These are phyloP conservation scores for Lasioglossum marginatum DNA, from an alignment of 2,888 invertebrate genomes.

Conservation along the genomic window DNA sequence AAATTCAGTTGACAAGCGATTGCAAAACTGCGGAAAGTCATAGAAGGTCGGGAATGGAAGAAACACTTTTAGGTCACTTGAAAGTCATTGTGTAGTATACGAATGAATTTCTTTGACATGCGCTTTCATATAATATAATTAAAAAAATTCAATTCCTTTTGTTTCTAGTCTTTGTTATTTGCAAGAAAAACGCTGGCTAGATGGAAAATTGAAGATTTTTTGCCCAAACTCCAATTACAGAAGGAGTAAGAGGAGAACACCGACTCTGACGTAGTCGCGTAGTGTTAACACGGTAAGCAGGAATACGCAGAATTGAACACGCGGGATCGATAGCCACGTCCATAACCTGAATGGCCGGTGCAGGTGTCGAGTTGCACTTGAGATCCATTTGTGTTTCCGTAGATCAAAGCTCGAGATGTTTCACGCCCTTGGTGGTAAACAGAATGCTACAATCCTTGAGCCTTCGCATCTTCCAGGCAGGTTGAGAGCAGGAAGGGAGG, in stretches of 20 bases:
- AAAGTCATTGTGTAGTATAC: too few relatives aligned
- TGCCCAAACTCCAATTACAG: background rate
- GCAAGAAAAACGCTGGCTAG: background rate
- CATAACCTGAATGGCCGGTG: background rate
- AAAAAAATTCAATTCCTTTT: background rate
- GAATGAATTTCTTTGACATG: background rate
- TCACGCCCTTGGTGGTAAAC: constrained; percentile 30
- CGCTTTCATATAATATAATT: background rate
- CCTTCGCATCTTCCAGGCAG: constrained; percentile 13
- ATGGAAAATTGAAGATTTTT: background rate
- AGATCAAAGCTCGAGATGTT: constrained; percentile 60
- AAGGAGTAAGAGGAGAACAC: background rate
- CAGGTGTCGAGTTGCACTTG: constrained; percentile 17
- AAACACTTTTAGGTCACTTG: too few relatives aligned
- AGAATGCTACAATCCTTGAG: constrained; percentile 36
- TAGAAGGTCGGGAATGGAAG: too few relatives aligned
- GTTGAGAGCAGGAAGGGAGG: constrained; percentile 9
- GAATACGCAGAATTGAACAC: background rate
- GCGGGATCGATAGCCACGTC: background rate
- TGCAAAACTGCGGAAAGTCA: too few relatives aligned
- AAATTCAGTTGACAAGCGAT: too few relatives aligned
- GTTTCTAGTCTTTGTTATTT: background rate
- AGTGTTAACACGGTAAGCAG: background rate
- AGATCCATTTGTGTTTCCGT: constrained; percentile 37
- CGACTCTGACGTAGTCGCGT: background rate